Conservation (phyloP, 2,888 invertebrate species). For the Sinhomidia bicolor region DNA sequence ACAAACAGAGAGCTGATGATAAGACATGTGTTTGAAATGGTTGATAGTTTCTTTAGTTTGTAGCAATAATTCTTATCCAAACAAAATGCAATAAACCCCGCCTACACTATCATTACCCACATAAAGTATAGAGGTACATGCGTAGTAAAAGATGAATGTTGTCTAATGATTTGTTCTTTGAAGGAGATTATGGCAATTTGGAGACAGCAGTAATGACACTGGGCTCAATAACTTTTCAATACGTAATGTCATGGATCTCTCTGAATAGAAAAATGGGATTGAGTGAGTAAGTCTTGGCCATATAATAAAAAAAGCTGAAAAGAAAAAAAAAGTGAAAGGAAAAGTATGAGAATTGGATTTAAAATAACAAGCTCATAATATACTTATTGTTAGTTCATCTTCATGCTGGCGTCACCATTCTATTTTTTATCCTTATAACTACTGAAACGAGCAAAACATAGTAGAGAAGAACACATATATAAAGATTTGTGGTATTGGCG, state of each 20-base stretch:
- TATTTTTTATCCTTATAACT: not conserved
- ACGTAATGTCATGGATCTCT: constrained; percentile 11
- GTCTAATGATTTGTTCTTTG: constrained; percentile 4
- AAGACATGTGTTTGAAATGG: not conserved
- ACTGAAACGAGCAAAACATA: constrained; percentile 20
- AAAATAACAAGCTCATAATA: constrained; percentile 57
- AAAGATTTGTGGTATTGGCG: constrained; percentile 45
- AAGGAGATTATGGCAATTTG: constrained; percentile 29
- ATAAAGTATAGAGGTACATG: not conserved
- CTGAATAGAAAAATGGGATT: not conserved
- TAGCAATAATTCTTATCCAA: not conserved
- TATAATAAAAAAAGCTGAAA: constrained; percentile 19
- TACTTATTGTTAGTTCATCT: constrained; percentile 50
- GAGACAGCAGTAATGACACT: constrained; percentile 49
- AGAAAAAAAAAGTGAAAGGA: not conserved
- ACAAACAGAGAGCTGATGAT: not conserved
- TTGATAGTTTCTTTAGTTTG: not conserved
- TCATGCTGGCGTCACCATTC: constrained; percentile 48
- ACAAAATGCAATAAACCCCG: not conserved
- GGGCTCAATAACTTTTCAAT: constrained; percentile 55
- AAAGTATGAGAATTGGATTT: constrained; percentile 60
- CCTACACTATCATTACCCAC: no score
- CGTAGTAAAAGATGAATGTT: not conserved
- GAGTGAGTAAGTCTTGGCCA: not conserved
- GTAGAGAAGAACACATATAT: no score